A percentile compares a stretch with the other conserved stretches of the same genome.
Evolutionary conservation across 1,140 invertebrate genomes (phyloP).

Genomic region (Caenorhabditis inopinata): DNA sequence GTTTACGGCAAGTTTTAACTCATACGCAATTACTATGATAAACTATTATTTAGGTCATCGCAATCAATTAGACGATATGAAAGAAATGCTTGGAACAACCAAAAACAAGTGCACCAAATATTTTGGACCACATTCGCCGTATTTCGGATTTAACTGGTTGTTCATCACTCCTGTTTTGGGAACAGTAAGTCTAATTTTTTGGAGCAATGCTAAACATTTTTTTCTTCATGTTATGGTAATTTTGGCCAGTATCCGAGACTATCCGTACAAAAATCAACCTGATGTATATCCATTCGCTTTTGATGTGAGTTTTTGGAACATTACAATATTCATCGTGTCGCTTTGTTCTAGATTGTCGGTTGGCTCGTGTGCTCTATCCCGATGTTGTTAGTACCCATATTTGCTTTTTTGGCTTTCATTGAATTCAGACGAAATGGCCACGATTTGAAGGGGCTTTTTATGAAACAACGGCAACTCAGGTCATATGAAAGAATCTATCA

Average conservation of each 20-base stretch:
- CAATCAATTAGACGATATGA: neutral
- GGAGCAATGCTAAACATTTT: neutral
- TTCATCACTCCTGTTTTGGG: neutral
- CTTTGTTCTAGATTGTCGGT: neutral
- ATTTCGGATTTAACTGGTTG: conserved; percentile 14
- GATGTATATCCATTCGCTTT: neutral
- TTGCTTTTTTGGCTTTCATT: neutral
- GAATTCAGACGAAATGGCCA: neutral
- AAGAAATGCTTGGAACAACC: neutral
- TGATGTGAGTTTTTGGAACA: neutral
- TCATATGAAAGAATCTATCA: neutral
- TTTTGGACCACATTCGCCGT: neutral
- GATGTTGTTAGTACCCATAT: neutral
- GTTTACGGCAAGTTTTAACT: neutral
- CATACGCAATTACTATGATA: too few species aligned
- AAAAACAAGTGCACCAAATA: neutral
- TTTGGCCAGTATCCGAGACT: neutral
- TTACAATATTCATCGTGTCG: neutral
- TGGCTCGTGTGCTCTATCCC: neutral
- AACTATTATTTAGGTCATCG: neutral
- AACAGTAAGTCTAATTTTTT: neutral
- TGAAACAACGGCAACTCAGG: conserved; percentile 9
- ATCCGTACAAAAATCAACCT: neutral
- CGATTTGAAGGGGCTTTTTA: neutral
- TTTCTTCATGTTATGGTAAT: neutral